Conservation (phyloP, 2,888 invertebrate species). For the Lycophotia porphyrea region DNA sequence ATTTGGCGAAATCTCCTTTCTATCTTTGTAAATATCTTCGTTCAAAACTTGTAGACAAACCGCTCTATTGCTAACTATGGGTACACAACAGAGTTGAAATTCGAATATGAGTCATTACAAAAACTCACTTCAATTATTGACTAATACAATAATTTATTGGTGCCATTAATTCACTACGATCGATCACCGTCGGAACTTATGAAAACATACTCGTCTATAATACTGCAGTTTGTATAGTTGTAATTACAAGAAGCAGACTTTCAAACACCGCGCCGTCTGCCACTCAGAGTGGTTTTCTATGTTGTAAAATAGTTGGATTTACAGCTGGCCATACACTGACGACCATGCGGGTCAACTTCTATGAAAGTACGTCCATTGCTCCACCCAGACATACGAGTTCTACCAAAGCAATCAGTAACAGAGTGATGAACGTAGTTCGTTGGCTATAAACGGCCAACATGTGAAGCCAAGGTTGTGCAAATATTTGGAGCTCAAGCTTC, state of each 20-base stretch:
- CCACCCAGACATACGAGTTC: constrained; percentile 2
- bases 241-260: constrained; percentile 67
- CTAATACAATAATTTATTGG: constrained; percentile 44
- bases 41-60: not conserved
- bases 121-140: constrained; percentile 42
- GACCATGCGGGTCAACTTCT: constrained; percentile 28
- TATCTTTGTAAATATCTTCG: not conserved
- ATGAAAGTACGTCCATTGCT: constrained; percentile 49
- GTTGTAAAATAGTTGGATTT: constrained; percentile 71
- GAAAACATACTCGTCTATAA: constrained; percentile 49
- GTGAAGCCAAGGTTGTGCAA: constrained; percentile 44
- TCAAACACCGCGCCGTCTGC: constrained; percentile 74
- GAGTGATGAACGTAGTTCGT: constrained; percentile 33
- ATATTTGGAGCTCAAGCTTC: constrained; percentile 64
- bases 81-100: constrained; percentile 33
- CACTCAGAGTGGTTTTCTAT: constrained; percentile 76
- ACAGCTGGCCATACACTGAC: constrained; percentile 11
- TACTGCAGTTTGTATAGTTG: constrained; percentile 49
- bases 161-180: constrained; percentile 42
- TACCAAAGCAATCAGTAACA: constrained; percentile 9
- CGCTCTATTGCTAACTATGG: constrained; percentile 2
- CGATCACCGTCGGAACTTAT: constrained; percentile 49
- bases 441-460: constrained; percentile 24
- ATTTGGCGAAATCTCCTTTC: constrained; percentile 9
- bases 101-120: constrained; percentile 47